Conservation (phyloP, 2,888 invertebrate species). For the Dicyrtoma fusca region DNA sequence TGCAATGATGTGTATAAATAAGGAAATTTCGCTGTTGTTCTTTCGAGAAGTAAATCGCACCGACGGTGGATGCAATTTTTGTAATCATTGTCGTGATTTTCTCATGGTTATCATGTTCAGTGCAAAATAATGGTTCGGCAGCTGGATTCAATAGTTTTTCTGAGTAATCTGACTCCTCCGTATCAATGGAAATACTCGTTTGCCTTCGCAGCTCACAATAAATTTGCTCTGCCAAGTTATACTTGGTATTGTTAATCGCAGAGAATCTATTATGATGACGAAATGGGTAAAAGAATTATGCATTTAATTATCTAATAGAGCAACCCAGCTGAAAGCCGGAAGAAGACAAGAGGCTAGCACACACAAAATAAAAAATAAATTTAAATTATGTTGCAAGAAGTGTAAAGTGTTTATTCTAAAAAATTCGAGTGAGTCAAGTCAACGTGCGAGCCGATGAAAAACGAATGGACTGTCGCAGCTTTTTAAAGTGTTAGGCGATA, state of each 20-base stretch:
- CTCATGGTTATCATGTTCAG: constrained; percentile 20
- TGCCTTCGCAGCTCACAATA: not conserved
- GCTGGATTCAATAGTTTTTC: constrained; percentile 26
- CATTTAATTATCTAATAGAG: constrained; percentile 20
- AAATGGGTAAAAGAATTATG: constrained; percentile 22
- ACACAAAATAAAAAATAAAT: not conserved
- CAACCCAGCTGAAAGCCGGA: constrained; percentile 11
- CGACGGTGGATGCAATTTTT: constrained; percentile 18
- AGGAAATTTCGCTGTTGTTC: constrained; percentile 14
- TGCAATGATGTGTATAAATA: constrained; percentile 25
- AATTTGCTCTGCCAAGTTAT: not conserved
- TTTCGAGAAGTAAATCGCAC: constrained; percentile 15
- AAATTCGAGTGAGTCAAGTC: constrained; percentile 21
- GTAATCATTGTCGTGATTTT: constrained; percentile 16
- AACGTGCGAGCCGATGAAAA: constrained; percentile 34
- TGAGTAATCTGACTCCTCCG: constrained; percentile 22
- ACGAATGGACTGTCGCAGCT: constrained; percentile 68
- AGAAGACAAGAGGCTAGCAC: not conserved
- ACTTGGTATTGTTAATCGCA: not conserved
- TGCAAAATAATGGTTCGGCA: constrained; percentile 17
- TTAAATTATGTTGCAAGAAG: constrained; percentile 13
- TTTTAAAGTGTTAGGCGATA: constrained; percentile 69
- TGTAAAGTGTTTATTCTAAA: constrained; percentile 22
- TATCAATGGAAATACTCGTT: constrained; percentile 17
- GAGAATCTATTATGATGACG: not conserved